These are phyloP conservation scores for Platycnemis pennipes DNA, from an alignment of 2,888 invertebrate genomes.

Conservation along the genomic window DNA sequence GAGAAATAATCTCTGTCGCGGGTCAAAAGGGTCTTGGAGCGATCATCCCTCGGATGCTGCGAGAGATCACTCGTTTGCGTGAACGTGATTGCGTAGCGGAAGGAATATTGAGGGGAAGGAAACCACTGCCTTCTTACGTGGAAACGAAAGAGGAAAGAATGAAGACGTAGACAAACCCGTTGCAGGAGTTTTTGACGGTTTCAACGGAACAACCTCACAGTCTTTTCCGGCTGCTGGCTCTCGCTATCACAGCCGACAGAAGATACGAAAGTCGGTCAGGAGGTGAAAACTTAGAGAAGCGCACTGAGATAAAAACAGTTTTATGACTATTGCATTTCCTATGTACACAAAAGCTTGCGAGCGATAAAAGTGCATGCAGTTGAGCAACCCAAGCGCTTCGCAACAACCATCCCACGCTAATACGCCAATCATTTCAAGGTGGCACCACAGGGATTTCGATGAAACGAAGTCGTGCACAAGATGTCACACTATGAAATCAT, in stretches of 20 bases:
- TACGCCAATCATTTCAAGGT: not conserved
- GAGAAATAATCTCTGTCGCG: not conserved
- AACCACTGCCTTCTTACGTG: not conserved
- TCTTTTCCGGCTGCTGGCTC: not conserved
- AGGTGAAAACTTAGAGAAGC: not conserved
- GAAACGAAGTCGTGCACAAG: not conserved
- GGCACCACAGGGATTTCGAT: not conserved
- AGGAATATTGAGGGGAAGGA: not conserved
- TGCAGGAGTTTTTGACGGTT: not conserved
- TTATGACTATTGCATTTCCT: conserved; percentile 1
- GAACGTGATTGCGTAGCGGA: not conserved
- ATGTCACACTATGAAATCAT: not conserved
- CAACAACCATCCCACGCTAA: not conserved
- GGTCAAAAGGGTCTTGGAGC: not conserved
- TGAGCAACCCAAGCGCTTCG: not conserved
- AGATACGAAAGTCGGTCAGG: conserved; percentile 17
- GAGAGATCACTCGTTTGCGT: not conserved
- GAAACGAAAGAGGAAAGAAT: not conserved
- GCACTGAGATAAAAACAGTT: not conserved
- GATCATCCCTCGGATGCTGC: not conserved
- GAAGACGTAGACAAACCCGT: not conserved
- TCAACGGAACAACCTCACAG: not conserved
- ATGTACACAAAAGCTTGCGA: conserved; percentile 24
- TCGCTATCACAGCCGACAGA: not conserved
- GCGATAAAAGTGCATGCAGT: not conserved